Evolutionary conservation across 1,140 invertebrate species (phyloP), one percentile per base, ranked within the genome.

Genomic region (Leptinotarsa undecemlineata): DNA sequence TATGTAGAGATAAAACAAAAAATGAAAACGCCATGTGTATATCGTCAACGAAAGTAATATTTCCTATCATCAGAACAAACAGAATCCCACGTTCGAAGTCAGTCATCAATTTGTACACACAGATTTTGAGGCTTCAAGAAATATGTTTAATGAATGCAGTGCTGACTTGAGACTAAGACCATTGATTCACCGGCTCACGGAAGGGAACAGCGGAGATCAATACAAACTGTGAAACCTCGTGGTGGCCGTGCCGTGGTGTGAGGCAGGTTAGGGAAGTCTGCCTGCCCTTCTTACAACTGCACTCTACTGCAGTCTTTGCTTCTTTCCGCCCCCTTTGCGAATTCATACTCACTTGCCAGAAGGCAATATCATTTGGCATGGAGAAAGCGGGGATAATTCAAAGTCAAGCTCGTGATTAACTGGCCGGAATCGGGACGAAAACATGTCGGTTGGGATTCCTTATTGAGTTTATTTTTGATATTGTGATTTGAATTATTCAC

Each of bases 211-310:
- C 57, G 48, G 75, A 81, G 78, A 81, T 79, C 78, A 79, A 79
- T 79, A 81, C 51, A 57, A 57, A 57, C 51, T 57, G 15, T 57
- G 51, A 19, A 57, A 57, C 17, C 51, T 57, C 51, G 51, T 74
- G 73, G 48, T 61, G 76, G 77, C 76, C 76, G 75, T 75, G 74
- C 73, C 51, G 80, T 81, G 80, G 78, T 81, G 80, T 81, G 80
- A 73, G 80, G 78, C 72, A 81, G 78, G 80, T 81, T 81, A 81
- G 78, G 80, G 80, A 77, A 76, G 75, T 75, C 73, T 73, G 74
- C 72, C 61, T 73, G 33, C 61, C 71, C 64, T 57, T 57, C 51
- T 73, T 73, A 73, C 20, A 42, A 47, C 71, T 73, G 71, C 71
- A 73, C 61, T 67, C 64, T 51, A 70, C 72, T 78, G 77, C 77